Conservation (phyloP, 64 coral and sea anemone species). For the Trachythela sp. region DNA sequence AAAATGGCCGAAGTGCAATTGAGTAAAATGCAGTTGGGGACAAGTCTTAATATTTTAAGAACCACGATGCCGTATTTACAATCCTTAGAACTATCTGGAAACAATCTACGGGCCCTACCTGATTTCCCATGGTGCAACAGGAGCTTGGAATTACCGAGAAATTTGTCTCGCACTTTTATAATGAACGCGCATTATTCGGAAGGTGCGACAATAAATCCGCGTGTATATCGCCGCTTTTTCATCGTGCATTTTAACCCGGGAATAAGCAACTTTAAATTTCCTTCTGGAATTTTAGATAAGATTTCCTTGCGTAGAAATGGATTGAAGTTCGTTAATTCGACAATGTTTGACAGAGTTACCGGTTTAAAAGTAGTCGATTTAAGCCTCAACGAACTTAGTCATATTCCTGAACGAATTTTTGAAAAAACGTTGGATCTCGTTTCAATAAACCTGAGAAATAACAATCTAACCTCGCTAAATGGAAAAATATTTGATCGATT, state of each 20-base stretch:
- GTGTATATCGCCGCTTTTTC: conserved; percentile 65
- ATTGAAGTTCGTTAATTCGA: conserved; percentile 23
- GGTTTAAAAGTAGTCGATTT: conserved; percentile 58
- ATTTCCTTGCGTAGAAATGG: conserved; percentile 59
- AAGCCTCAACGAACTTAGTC: conserved; percentile 38
- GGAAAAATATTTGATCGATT: conserved; percentile 31
- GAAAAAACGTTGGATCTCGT: conserved; percentile 22
- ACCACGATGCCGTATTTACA: conserved; percentile 59
- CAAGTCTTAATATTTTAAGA: conserved; percentile 18
- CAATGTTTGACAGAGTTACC: conserved; percentile 31
- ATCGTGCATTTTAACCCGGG: conserved; percentile 49
- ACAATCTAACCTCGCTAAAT: conserved; percentile 46
- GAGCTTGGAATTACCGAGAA: conserved; percentile 38
- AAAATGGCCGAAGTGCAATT: conserved; percentile 61
- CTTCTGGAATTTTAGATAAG: conserved; percentile 40
- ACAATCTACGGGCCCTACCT: conserved; percentile 43
- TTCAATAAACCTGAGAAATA: conserved; percentile 41
- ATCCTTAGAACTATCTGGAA: conserved; percentile 43
- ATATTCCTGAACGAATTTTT: conserved; percentile 48
- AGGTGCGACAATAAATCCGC: conserved; percentile 23
- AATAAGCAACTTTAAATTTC: conserved; percentile 42
- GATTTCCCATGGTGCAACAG: conserved; percentile 57
- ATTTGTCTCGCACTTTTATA: conserved; percentile 24
- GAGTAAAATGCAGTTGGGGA: conserved; percentile 4
- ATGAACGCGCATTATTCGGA: conserved; percentile 58